Conservation (phyloP, 2,888 invertebrate species). For the Drosophila meridionalis region DNA sequence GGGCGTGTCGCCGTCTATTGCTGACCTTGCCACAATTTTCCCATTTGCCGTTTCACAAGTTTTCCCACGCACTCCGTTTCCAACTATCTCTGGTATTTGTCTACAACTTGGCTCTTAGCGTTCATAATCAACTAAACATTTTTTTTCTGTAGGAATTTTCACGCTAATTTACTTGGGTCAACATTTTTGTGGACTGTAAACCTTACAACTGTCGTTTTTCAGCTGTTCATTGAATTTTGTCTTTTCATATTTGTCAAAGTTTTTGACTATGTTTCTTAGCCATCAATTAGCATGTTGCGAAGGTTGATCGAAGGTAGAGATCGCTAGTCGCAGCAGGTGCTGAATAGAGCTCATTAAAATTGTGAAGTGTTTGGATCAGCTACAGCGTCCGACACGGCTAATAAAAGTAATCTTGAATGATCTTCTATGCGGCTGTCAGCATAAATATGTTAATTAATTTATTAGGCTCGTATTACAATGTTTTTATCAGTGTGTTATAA, state of each 20-base stretch:
- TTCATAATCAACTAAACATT: slow-evolving; percentile 15
- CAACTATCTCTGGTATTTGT: slow-evolving; percentile 15
- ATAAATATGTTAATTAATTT: slow-evolving; percentile 29
- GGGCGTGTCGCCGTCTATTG: slow-evolving; percentile 44
- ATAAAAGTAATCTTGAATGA: slow-evolving; percentile 13
- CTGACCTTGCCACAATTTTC: slow-evolving; percentile 41
- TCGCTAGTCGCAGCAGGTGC: not conserved
- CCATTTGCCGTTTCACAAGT: slow-evolving; percentile 32
- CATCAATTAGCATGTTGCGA: slow-evolving; percentile 57
- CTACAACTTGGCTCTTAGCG: slow-evolving; percentile 17
- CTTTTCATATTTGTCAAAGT: slow-evolving; percentile 49
- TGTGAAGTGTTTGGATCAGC: slow-evolving; percentile 31
- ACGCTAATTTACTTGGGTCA: slow-evolving; percentile 57
- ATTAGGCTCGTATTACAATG: not conserved
- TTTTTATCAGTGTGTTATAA: not conserved
- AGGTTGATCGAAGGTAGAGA: slow-evolving; percentile 33
- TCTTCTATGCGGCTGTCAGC: slow-evolving; percentile 20
- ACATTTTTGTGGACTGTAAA: slow-evolving; percentile 37
- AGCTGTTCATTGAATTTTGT: slow-evolving; percentile 17
- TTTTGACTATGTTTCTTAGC: slow-evolving; percentile 30
- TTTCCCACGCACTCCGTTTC: slow-evolving; percentile 53
- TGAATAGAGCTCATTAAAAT: slow-evolving; percentile 33
- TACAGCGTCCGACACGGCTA: slow-evolving; percentile 1
- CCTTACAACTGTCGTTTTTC: slow-evolving; percentile 15
- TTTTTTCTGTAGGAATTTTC: slow-evolving; percentile 38